phyloP scores from a whole-genome alignment of 2,113 vertebrate genomes.

The Oceanites oceanicus region DNA sequence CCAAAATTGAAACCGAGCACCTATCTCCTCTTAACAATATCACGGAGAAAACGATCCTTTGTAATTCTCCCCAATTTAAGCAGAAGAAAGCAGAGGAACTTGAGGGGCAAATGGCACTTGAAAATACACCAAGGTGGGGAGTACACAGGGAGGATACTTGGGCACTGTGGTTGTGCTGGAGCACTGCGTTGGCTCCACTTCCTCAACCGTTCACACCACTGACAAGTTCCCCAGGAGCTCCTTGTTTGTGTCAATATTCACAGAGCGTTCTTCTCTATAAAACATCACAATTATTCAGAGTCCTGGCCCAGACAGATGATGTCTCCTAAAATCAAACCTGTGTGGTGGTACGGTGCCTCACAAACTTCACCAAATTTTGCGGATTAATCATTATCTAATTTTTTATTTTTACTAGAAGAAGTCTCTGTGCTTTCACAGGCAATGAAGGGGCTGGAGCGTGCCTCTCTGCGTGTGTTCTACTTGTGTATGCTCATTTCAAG shows the following conservation, averaged over 20 bases:
- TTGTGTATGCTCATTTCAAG: background rate
- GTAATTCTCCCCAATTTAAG: background rate
- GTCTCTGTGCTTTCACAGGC: background rate
- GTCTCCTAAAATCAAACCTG: background rate
- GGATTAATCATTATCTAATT: background rate
- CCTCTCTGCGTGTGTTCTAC: background rate
- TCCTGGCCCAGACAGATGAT: background rate
- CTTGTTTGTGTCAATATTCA: background rate
- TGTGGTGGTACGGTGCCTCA: background rate
- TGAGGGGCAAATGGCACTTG: background rate
- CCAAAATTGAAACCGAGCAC: background rate
- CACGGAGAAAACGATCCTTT: background rate
- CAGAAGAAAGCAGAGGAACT: background rate
- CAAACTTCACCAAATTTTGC: background rate
- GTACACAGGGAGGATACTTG: background rate
- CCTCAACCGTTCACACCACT: background rate
- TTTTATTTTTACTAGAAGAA: background rate
- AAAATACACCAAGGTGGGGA: background rate
- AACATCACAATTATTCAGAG: background rate
- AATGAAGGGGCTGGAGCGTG: background rate
- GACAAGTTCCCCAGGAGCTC: background rate
- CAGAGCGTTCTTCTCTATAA: background rate
- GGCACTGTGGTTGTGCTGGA: fast-evolving
- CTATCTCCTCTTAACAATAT: background rate
- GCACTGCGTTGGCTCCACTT: background rate